These are phyloP conservation scores for Morpho deidamia DNA, from an alignment of 2,888 invertebrate species.

Conservation along the genomic window DNA sequence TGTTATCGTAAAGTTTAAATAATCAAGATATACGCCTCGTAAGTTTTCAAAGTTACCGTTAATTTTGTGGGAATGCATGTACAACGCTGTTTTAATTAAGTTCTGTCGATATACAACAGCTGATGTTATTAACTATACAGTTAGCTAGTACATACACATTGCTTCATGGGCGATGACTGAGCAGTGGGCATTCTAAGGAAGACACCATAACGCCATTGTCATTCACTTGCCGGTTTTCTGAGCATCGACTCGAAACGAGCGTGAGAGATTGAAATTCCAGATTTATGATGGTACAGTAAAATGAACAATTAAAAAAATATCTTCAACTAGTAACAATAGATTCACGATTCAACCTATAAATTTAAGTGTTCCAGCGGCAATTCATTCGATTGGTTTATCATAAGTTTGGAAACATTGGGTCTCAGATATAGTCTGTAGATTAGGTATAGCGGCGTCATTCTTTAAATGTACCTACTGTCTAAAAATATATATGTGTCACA, in stretches of 20 bases:
- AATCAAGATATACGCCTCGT: not conserved
- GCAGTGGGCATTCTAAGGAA: slow-evolving; percentile 32
- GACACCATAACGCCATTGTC: slow-evolving; percentile 43
- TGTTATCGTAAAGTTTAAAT: slow-evolving; percentile 1
- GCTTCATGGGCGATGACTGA: slow-evolving; percentile 15
- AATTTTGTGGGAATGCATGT: slow-evolving; percentile 7
- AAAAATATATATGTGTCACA: slow-evolving; percentile 16
- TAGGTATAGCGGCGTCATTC: not conserved
- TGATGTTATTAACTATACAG: slow-evolving; percentile 56
- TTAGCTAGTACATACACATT: slow-evolving; percentile 42
- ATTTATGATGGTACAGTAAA: slow-evolving; percentile 43
- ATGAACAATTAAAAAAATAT: slow-evolving; percentile 9
- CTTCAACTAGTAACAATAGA: slow-evolving; percentile 6
- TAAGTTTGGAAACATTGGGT: not conserved
- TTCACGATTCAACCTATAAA: not conserved
- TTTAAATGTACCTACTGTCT: slow-evolving; percentile 3
- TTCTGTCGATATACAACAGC: slow-evolving; percentile 52
- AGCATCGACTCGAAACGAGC: slow-evolving; percentile 41
- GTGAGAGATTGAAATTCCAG: slow-evolving; percentile 57
- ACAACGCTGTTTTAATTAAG: slow-evolving; percentile 12
- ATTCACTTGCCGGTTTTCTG: slow-evolving; percentile 51
- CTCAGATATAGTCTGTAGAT: not conserved
- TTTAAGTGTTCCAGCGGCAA: not conserved
- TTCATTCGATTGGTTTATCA: not conserved
- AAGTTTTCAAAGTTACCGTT: slow-evolving; percentile 2